phyloP scores from a whole-genome alignment of 2,888 invertebrate genomes.

The Diaperis boleti region DNA sequence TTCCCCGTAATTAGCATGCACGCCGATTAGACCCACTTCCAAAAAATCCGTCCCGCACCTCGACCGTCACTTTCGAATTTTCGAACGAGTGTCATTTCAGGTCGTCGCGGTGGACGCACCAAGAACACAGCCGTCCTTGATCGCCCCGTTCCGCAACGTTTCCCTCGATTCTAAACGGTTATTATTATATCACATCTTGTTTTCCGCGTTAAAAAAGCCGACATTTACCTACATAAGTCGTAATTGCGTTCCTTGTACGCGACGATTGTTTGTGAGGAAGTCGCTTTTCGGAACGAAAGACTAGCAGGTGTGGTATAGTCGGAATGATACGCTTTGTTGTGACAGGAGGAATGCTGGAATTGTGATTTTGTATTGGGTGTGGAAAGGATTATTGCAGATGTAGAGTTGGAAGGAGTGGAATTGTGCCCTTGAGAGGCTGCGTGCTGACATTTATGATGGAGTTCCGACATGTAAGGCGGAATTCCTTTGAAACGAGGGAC shows the following conservation, averaged over 20 bases:
- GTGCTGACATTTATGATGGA: neutral
- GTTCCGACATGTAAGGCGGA: slow-evolving; percentile 1
- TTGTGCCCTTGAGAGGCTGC: neutral
- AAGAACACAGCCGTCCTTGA: slow-evolving; percentile 3
- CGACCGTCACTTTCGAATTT: neutral
- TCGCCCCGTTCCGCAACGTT: slow-evolving; percentile 14
- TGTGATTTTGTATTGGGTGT: neutral
- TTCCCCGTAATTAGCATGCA: too few relatives aligned
- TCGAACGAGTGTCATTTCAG: neutral
- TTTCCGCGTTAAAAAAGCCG: neutral
- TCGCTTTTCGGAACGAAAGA: neutral
- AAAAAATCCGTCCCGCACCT: too few relatives aligned
- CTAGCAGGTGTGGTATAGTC: neutral
- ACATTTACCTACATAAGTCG: too few relatives aligned
- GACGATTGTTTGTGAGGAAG: neutral
- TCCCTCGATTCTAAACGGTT: neutral
- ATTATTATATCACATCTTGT: slow-evolving; percentile 11
- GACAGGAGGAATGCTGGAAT: neutral
- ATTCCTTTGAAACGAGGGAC: too few relatives aligned
- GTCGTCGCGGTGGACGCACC: neutral
- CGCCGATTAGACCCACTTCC: neutral
- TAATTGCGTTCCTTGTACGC: too few relatives aligned
- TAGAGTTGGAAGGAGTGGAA: neutral
- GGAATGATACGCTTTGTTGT: neutral
- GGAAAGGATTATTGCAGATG: neutral